Conservation (phyloP, 64 coral and sea anemone species). For the Pocillopora damicornis region DNA sequence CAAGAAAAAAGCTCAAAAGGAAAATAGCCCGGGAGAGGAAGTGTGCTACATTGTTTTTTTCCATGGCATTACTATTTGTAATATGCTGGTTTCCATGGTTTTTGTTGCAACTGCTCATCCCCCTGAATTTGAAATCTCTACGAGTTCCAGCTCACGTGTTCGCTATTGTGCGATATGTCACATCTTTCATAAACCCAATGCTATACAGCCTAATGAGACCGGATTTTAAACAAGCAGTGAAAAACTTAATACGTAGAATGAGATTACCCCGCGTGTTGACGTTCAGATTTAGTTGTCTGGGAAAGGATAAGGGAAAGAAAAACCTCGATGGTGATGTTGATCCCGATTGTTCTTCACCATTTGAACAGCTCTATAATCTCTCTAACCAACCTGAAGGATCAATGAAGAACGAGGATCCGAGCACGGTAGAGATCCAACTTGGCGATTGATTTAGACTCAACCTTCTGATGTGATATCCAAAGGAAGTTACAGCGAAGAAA, state of each 20-base stretch:
- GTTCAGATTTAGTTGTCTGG: background rate
- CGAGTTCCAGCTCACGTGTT: background rate
- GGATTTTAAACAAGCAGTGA: constrained; percentile 42
- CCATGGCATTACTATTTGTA: constrained; percentile 10
- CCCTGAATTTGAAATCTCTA: background rate
- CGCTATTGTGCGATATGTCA: constrained; percentile 34
- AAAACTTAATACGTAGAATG: background rate
- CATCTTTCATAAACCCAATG: constrained; percentile 52
- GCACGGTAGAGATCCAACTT: too few relatives aligned
- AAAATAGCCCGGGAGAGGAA: constrained; percentile 13
- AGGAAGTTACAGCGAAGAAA: too few relatives aligned
- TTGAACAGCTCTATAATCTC: background rate
- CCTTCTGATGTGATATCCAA: too few relatives aligned
- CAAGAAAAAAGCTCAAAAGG: background rate
- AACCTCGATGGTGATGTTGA: background rate
- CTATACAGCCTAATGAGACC: constrained; percentile 50
- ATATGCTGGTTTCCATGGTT: constrained; percentile 34
- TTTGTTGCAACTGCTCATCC: background rate
- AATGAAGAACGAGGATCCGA: background rate
- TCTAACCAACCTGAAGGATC: background rate
- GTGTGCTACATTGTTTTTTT: constrained; percentile 4
- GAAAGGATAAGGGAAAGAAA: background rate
- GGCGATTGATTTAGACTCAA: too few relatives aligned
- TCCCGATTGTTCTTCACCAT: background rate
- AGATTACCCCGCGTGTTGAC: too few relatives aligned